Base-by-base conservation (phyloP, 2,888 invertebrate genomes). In the Agriopis aurantiaria region DNA sequence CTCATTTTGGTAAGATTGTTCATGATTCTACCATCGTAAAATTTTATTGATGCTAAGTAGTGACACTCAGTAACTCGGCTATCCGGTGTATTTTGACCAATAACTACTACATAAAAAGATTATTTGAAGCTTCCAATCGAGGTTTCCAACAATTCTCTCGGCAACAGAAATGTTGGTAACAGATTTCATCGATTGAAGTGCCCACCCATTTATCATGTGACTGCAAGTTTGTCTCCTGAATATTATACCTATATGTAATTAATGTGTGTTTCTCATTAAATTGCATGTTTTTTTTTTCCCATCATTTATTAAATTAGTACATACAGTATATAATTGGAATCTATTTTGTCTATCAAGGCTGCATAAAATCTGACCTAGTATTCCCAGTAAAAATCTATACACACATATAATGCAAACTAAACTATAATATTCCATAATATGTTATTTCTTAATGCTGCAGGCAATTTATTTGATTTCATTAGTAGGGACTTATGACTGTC, bases 1-100 rank as follows among this genome's bases (percentile, higher is more conserved):
- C 62, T 66, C 78, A 78, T 82, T 78, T 80, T 61, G 88, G 88
- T 89, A 89, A 88, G 88, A 82, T 84, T 79, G 83, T 82, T 81
- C 78, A 72, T 79, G 78, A 82, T 87, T 84, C 80, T 87, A 84
- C 83, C 82, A 78, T 84, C 82, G 80, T 79, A 59, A 80, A 82
- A 78, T 79, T 76, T 75, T 77, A 71, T 69, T 73, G 74, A 67
- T 77, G 71, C 74, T 78, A 75, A 81, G 80, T 84, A 84, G 80
- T 83, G 81, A 85, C 82, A 83, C 77, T 79, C 76, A 81, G 76
- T 80, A 75, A 67, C 78, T 68, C 68, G 51, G 8, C 56, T 75
- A 72, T 70, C 41, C 68, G 70, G 66, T 65, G 9, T 69, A 59
- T 59, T 65, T 73, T 51, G 45, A 17, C 52, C 14, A 57, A 11